phyloP scores from a whole-genome alignment of 2,113 vertebrate genomes.

The Uria aalge region DNA sequence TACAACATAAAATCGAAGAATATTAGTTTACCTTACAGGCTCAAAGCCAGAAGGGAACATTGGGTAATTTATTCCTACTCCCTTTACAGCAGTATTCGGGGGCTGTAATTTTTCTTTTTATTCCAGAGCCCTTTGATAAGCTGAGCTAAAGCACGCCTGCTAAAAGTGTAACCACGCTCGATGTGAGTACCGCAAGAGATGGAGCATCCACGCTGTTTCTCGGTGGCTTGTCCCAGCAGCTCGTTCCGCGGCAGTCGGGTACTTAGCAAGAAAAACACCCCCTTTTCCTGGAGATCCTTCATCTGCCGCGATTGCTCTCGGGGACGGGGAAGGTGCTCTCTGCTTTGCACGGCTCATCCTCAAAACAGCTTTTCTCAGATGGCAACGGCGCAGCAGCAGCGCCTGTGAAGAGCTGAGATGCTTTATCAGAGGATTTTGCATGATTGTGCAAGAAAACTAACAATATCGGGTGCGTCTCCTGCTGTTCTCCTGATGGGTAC shows the following conservation, averaged over 20 bases:
- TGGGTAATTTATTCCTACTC: neutral
- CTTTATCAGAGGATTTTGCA: neutral
- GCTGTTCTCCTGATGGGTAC: neutral
- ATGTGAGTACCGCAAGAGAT: neutral
- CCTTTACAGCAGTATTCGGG: too few species aligned
- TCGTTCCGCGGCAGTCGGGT: neutral
- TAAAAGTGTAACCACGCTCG: fast-evolving
- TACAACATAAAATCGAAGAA: neutral
- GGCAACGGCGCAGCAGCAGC: neutral
- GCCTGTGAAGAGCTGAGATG: neutral
- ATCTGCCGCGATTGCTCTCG: fast-evolving
- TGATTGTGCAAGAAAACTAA: neutral
- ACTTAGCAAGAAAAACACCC: neutral
- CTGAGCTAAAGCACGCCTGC: neutral
- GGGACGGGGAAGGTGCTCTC: neutral
- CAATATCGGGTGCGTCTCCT: fast-evolving
- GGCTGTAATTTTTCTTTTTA: neutral
- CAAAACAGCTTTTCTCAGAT: neutral
- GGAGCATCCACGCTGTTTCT: fast-evolving
- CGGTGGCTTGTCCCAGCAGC: too few species aligned
- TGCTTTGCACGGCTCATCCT: fast-evolving
- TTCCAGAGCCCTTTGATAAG: neutral
- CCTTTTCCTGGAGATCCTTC: fast-evolving
- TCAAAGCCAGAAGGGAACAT: neutral
- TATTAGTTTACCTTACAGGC: neutral